These are phyloP conservation scores for Huso huso DNA, from an alignment of 2,797 vertebrate species.

Conservation along the genomic window DNA sequence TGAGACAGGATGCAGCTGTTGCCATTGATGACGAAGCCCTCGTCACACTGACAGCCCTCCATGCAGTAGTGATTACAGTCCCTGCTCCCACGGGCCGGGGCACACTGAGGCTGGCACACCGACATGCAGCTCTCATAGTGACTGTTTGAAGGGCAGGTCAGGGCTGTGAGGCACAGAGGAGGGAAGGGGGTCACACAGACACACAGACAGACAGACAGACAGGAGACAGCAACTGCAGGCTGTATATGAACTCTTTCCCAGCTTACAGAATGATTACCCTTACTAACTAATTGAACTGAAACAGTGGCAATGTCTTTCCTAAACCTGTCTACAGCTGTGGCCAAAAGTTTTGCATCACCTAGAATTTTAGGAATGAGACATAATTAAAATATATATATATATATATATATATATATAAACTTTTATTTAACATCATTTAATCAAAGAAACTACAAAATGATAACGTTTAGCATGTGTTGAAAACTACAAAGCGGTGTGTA, in stretches of 20 bases:
- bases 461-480: too few relatives aligned
- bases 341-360: too few relatives aligned
- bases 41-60: constrained; percentile 93
- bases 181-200: constrained; percentile 26
- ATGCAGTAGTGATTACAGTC: constrained; percentile 91
- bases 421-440: too few relatives aligned
- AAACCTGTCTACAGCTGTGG: too few relatives aligned
- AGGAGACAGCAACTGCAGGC: not conserved
- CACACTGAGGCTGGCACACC: constrained; percentile 88
- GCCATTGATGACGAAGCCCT: constrained; percentile 87
- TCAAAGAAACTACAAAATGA: too few relatives aligned
- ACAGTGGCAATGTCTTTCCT: not conserved
- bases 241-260: constrained; percentile 4
- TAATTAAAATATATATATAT: too few relatives aligned
- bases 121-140: constrained; percentile 88
- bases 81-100: constrained; percentile 82
- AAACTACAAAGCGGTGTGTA: too few relatives aligned
- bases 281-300: not conserved
- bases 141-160: constrained; percentile 86
- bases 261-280: not conserved
- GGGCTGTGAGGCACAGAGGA: constrained; percentile 51
- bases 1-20: constrained; percentile 89
- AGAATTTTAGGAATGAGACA: too few relatives aligned
- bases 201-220: constrained; percentile 2
- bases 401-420: too few relatives aligned